Conservation (phyloP, 1,140 invertebrate species). For the Globodera rostochiensis region DNA sequence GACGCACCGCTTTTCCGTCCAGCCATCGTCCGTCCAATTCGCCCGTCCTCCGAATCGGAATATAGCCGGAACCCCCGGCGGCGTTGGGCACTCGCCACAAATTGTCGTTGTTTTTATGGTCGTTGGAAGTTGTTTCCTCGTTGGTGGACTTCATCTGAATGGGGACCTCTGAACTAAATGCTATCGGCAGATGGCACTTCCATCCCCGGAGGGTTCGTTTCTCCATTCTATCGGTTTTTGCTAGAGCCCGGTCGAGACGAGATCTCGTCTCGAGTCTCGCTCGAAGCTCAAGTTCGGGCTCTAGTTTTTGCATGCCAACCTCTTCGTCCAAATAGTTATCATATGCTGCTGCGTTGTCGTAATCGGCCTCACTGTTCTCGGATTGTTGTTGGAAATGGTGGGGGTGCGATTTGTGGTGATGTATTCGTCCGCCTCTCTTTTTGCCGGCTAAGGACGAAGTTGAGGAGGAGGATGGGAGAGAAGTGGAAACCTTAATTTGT, state of each 20-base stretch:
- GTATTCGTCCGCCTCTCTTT: conserved; percentile 15
- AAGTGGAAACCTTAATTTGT: background rate
- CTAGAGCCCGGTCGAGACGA: too few relatives aligned
- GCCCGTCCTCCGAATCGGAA: conserved; percentile 17
- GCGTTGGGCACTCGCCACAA: conserved; percentile 41
- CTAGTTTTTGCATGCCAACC: background rate
- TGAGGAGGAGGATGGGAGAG: background rate
- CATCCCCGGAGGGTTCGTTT: background rate
- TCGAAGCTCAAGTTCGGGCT: too few relatives aligned
- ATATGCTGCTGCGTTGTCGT: conserved; percentile 30
- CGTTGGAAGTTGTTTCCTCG: conserved; percentile 3
- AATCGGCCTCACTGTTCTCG: conserved; percentile 12
- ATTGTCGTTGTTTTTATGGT: conserved; percentile 25
- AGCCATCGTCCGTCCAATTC: conserved; percentile 51
- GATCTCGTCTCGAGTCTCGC: too few relatives aligned
- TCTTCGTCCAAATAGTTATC: conserved; percentile 33
- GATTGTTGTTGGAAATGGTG: conserved; percentile 12
- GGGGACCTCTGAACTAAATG: too few relatives aligned
- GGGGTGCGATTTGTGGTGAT: conserved; percentile 9
- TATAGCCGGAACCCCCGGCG: conserved; percentile 44
- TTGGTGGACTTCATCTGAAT: conserved; percentile 30
- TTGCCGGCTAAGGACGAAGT: background rate
- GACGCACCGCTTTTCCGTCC: conserved; percentile 42
- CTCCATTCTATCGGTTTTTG: background rate
- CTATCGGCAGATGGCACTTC: background rate